Conservation (phyloP, 2,888 invertebrate species). For the Tiphia femorata region DNA sequence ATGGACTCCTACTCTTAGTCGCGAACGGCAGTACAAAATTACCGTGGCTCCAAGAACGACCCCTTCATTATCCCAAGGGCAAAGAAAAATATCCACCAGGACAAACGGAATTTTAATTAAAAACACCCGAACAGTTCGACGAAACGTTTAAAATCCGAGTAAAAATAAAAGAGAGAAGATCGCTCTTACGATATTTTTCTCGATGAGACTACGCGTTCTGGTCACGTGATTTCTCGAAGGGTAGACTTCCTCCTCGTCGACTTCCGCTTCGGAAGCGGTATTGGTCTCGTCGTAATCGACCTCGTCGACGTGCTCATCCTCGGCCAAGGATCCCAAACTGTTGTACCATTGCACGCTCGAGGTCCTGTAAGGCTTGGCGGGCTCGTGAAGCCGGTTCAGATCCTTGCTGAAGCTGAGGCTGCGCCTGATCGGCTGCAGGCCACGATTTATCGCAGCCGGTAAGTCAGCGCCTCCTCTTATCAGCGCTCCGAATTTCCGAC, state of each 20-base stretch:
- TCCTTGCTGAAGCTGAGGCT: conserved; percentile 63
- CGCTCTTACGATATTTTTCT: conserved; percentile 53
- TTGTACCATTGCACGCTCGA: conserved; percentile 61
- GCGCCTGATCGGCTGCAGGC: conserved; percentile 59
- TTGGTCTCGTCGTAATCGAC: conserved; percentile 13
- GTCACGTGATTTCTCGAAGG: conserved; percentile 34
- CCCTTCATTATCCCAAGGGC: no score
- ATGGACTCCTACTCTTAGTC: no score
- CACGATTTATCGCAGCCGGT: conserved; percentile 62
- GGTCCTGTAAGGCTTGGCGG: conserved; percentile 43
- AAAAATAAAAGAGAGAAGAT: no score
- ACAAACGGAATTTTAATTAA: no score
- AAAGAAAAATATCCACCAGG: no score
- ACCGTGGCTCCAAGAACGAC: no score
- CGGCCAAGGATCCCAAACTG: conserved; percentile 60
- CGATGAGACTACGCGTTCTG: conserved; percentile 53
- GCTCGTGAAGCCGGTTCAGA: conserved; percentile 48
- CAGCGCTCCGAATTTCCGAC: conserved; percentile 58
- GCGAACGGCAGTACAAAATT: no score
- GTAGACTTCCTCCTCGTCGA: background rate
- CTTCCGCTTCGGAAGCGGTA: conserved; percentile 22
- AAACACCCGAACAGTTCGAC: no score
- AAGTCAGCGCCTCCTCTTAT: conserved; percentile 59
- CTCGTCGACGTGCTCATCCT: conserved; percentile 49
- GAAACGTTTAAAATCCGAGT: no score